A percentile compares a stretch with the other conserved stretches of the same genome.
Conservation (phyloP, 2,888 invertebrate species). For the Imbricaverruca yamaguchii region DNA sequence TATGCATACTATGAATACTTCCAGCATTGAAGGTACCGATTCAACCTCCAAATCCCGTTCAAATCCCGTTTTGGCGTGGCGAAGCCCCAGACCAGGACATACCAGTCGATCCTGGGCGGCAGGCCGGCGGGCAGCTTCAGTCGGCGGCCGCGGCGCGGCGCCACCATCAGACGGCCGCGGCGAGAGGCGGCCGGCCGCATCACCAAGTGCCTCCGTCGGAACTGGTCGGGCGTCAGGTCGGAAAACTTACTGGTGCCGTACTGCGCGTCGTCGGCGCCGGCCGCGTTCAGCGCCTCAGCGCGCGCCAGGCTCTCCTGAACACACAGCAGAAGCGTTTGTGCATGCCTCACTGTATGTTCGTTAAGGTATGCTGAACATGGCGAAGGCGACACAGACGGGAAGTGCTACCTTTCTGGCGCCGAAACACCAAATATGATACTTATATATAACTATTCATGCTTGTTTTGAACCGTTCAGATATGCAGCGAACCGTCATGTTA, state of each 20-base stretch:
- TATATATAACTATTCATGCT: neutral
- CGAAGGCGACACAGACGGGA: too few species aligned
- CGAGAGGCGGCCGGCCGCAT: neutral
- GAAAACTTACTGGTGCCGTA: conserved; percentile 56
- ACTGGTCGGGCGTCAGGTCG: conserved; percentile 56
- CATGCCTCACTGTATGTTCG: too few species aligned
- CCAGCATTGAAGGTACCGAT: too few species aligned
- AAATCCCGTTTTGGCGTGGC: neutral
- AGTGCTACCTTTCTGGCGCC: too few species aligned
- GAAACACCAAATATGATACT: too few species aligned
- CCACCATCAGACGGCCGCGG: neutral
- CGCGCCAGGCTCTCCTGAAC: neutral
- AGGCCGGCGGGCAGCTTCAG: neutral
- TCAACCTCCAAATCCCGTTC: too few species aligned
- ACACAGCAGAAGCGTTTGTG: too few species aligned
- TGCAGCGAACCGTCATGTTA: too few species aligned
- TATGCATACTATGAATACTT: too few species aligned
- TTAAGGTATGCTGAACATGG: too few species aligned
- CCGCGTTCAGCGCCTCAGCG: neutral
- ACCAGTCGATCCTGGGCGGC: conserved; percentile 2
- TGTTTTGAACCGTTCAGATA: neutral
- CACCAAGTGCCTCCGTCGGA: conserved; percentile 46
- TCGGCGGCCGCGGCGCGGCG: neutral
- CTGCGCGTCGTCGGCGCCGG: conserved; percentile 39
- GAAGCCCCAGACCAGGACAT: neutral